These are phyloP conservation scores for Drosophila punjabiensis DNA, from an alignment of 1,140 invertebrate species.

Conservation along the genomic window DNA sequence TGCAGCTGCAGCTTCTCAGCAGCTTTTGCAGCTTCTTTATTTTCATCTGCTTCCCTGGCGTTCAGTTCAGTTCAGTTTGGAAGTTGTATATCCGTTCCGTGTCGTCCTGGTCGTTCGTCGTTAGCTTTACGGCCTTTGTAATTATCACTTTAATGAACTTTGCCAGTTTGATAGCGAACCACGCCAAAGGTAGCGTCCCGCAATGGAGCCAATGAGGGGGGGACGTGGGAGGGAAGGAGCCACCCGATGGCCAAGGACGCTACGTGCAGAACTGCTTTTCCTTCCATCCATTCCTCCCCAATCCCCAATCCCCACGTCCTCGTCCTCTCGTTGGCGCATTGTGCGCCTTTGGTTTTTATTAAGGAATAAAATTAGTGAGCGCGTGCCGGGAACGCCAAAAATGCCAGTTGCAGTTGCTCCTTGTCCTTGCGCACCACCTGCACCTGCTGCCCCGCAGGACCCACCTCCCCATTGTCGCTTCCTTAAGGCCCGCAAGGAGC, in stretches of 20 bases:
- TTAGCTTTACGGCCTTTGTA: conserved; percentile 71
- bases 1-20: neutral
- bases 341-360: conserved; percentile 71
- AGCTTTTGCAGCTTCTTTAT: no score
- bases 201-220: conserved; percentile 37
- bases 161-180: conserved; percentile 70
- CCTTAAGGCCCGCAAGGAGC: neutral
- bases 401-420: conserved; percentile 49
- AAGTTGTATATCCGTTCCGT: conserved; percentile 50
- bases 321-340: conserved; percentile 42
- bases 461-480: no score
- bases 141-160: conserved; percentile 84
- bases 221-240: neutral
- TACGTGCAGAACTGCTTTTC: conserved; percentile 34
- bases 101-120: conserved; percentile 30
- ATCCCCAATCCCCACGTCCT: neutral
- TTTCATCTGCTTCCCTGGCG: conserved; percentile 1
- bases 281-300: no score
- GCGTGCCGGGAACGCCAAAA: conserved; percentile 74
- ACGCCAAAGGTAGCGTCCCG: conserved; percentile 41
- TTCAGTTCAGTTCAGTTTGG: conserved; percentile 28
- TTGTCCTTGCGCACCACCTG: neutral
- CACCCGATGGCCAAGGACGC: neutral
- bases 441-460: neutral
- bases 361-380: conserved; percentile 82